phyloP scores from a whole-genome alignment of 2,888 invertebrate genomes.

The Quadroppia sp. region DNA sequence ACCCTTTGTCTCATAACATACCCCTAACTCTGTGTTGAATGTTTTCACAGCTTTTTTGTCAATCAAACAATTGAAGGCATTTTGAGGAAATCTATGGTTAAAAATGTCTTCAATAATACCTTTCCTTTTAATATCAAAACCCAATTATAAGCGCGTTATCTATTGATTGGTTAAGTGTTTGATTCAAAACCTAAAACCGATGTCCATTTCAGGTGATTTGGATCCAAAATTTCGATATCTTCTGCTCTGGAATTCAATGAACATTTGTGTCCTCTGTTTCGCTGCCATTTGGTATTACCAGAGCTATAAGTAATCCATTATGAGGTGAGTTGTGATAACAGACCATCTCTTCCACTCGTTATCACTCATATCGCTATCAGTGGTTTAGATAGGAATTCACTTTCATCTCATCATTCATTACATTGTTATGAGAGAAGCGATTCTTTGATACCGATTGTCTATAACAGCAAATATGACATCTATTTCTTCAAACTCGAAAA shows the following conservation, averaged over 20 bases:
- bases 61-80: too few relatives aligned
- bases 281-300: slow-evolving; percentile 15
- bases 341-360: too few relatives aligned
- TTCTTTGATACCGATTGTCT: slow-evolving; percentile 14
- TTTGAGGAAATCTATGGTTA: too few relatives aligned
- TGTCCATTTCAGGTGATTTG: slow-evolving; percentile 36
- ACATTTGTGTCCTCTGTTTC: slow-evolving; percentile 12
- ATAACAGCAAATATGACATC: slow-evolving; percentile 28
- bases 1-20: too few relatives aligned
- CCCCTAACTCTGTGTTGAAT: too few relatives aligned
- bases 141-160: too few relatives aligned
- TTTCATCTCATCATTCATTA: slow-evolving; percentile 3
- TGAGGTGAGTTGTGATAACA: not conserved
- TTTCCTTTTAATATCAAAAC: too few relatives aligned
- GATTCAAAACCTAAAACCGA: not conserved
- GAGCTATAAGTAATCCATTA: not conserved
- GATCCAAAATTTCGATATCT: slow-evolving; percentile 32
- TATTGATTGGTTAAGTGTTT: not conserved
- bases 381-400: not conserved
- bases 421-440: not conserved
- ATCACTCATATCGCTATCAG: not conserved
- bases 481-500: slow-evolving; percentile 60
- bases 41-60: too few relatives aligned
- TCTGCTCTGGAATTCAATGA: slow-evolving; percentile 27
- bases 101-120: too few relatives aligned